Evolutionary conservation across 2,888 invertebrate species (phyloP).

Genomic region (Dicyrtoma fusca): DNA sequence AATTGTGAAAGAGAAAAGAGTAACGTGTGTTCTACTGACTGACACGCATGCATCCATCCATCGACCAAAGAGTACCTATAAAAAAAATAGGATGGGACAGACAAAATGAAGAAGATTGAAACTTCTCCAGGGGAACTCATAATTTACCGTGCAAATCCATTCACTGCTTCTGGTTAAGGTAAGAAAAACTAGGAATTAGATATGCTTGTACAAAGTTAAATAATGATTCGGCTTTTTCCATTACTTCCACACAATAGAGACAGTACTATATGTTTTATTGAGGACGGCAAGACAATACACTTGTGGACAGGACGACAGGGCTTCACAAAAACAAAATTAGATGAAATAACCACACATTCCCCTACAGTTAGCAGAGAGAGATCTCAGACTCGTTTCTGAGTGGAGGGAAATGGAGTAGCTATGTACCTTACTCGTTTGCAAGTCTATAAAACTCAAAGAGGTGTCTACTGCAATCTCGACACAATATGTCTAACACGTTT

Average conservation of each 20-base stretch:
- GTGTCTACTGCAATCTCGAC: not conserved
- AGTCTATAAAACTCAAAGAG: not conserved
- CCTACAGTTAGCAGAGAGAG: not conserved
- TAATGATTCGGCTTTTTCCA: constrained; percentile 52
- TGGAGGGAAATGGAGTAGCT: no score
- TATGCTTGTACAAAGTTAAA: constrained; percentile 56
- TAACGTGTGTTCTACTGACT: not conserved
- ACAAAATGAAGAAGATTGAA: constrained; percentile 39
- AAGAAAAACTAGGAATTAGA: constrained; percentile 46
- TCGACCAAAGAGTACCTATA: not conserved
- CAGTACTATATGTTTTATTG: constrained; percentile 19
- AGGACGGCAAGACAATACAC: constrained; percentile 35
- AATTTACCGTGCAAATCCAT: constrained; percentile 56
- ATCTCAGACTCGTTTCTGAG: no score
- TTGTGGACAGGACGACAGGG: constrained; percentile 36
- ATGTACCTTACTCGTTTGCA: no score
- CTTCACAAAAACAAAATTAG: not conserved
- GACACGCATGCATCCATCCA: not conserved
- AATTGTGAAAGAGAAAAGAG: not conserved
- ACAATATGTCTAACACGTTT: constrained; percentile 1
- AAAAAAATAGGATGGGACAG: constrained; percentile 4
- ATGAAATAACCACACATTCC: constrained; percentile 4
- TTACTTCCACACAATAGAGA: constrained; percentile 42
- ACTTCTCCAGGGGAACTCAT: constrained; percentile 41
- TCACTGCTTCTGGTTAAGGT: constrained; percentile 54